phyloP scores from a whole-genome alignment of 1,140 invertebrate species.

The Paramacrobiotus metropolitanus region DNA sequence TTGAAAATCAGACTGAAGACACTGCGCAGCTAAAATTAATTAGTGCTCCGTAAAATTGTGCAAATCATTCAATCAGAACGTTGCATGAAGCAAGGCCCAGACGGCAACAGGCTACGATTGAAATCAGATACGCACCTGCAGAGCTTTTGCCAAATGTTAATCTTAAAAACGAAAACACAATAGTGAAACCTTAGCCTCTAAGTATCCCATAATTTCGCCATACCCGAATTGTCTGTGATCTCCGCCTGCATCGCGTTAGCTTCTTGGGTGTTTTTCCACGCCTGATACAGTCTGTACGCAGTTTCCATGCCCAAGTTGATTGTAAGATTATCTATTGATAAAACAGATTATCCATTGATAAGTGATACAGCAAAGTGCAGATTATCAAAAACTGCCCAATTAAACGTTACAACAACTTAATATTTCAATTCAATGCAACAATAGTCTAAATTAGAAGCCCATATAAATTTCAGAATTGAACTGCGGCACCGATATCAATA shows the following conservation, averaged over 20 bases:
- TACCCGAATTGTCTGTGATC: neutral
- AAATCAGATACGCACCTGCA: too few species aligned
- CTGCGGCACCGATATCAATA: too few species aligned
- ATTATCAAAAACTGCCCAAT: too few species aligned
- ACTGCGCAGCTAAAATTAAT: neutral
- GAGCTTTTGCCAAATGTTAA: neutral
- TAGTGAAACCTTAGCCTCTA: neutral
- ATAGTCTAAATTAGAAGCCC: neutral
- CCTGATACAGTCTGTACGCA: neutral
- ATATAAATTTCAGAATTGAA: too few species aligned
- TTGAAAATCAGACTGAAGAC: neutral
- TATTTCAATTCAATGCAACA: too few species aligned
- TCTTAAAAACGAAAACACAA: neutral
- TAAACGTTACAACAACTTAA: too few species aligned
- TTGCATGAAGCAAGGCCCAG: too few species aligned
- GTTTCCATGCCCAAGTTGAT: neutral
- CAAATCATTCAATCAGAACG: too few species aligned
- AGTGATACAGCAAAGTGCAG: too few species aligned
- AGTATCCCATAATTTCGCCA: neutral
- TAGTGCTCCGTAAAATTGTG: neutral
- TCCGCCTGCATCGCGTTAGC: neutral
- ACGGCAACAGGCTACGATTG: too few species aligned
- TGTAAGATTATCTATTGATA: neutral
- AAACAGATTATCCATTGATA: too few species aligned
- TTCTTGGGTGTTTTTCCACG: constrained; percentile 1